Percentiles rank a stretch among this genome's conserved stretches.
These are phyloP conservation scores for Hydropotes inermis DNA, from an alignment of 2,113 vertebrate species.

Conservation along the genomic window DNA sequence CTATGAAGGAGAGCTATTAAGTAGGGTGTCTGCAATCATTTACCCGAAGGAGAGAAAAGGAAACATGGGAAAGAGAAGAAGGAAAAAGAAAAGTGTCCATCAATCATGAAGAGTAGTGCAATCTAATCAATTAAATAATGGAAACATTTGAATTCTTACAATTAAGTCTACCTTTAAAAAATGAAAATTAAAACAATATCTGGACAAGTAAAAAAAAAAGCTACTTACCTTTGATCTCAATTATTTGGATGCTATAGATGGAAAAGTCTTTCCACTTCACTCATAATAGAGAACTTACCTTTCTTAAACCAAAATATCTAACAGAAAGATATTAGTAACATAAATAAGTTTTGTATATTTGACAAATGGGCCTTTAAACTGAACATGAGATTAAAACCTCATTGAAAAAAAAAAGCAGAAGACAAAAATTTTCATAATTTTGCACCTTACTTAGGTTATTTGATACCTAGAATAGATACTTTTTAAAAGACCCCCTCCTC, in stretches of 20 bases:
- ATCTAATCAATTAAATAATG: background rate
- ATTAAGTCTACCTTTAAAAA: background rate
- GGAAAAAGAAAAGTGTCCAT: background rate
- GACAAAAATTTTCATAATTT: background rate
- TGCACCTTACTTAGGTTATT: background rate
- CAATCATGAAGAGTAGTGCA: background rate
- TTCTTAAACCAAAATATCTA: slow-evolving; percentile 26
- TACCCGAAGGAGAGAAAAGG: background rate
- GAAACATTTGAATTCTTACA: background rate
- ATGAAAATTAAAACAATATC: background rate
- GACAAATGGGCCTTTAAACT: background rate
- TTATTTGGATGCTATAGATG: background rate
- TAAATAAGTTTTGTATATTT: background rate
- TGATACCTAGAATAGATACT: background rate
- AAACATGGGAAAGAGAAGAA: background rate
- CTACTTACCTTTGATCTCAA: background rate
- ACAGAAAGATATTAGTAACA: background rate
- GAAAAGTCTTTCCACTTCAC: background rate
- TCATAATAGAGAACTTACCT: background rate
- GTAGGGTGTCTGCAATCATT: background rate
- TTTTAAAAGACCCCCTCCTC: background rate
- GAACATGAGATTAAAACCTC: background rate
- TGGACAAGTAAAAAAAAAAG: background rate
- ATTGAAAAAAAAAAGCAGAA: background rate
- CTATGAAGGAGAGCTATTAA: background rate